phyloP scores from a whole-genome alignment of 2,797 vertebrate species.

The Heterohyrax brucei region DNA sequence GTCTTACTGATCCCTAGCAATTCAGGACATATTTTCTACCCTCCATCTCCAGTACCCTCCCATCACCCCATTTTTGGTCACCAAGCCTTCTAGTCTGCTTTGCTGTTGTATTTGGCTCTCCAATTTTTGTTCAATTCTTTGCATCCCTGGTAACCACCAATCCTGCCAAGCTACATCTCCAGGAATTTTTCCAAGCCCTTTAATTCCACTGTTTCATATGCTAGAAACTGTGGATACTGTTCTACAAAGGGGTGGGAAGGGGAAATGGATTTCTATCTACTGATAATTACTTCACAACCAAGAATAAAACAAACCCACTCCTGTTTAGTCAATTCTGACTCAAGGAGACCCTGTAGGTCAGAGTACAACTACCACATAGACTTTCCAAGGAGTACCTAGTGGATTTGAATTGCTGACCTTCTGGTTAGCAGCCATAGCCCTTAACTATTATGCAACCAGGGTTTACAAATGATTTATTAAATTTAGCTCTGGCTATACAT shows the following conservation, averaged over 20 bases:
- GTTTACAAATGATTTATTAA: background rate
- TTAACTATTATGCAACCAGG: no score
- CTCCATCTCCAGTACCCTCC: background rate
- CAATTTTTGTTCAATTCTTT: background rate
- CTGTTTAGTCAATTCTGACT: no score
- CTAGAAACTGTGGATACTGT: background rate
- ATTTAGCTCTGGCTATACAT: background rate
- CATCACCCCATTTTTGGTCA: background rate
- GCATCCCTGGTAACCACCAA: background rate
- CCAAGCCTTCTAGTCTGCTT: background rate
- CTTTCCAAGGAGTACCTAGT: no score
- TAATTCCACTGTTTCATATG: background rate
- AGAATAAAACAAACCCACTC: no score
- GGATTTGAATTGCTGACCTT: no score
- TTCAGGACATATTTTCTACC: background rate
- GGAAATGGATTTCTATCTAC: background rate
- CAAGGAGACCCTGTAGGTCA: no score
- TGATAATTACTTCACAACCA: background rate
- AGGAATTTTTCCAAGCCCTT: no score
- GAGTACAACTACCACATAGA: no score
- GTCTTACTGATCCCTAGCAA: background rate
- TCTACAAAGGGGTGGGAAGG: background rate
- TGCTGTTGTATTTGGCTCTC: background rate
- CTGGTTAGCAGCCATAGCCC: no score
- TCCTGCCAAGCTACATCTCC: background rate